Base-by-base conservation (phyloP, 2,888 invertebrate genomes). In the Drosophila affinis region DNA sequence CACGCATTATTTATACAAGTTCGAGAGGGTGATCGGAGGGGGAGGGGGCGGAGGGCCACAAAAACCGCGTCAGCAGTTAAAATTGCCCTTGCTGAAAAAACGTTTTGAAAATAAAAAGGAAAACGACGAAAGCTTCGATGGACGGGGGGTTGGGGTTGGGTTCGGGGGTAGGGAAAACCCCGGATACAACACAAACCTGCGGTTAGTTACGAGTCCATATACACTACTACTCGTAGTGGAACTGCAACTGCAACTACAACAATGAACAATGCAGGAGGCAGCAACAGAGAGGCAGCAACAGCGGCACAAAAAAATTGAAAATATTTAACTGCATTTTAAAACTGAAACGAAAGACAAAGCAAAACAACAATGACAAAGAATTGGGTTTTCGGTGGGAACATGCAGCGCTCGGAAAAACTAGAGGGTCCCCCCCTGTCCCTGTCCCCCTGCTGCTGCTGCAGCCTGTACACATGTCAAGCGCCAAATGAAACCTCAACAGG, bases 161-260 rank as follows among this genome's bases (percentile, higher is more conserved):
- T n/a, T n/a, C 61, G 55, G 68, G 49, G 44, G 53, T 24, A 55
- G 52, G 9, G 18, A 46, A 32, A 67, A 49, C 14, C 39, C 72
- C 21, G 57, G 29, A 58, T 70, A 72, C 77, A 83, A 81, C 79
- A 76, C 77, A 84, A 83, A 85, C 82, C 83, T 85, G 84, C 81
- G 84, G 84, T 85, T 83, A 85, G 85, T 84, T 83, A 85, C 84
- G 81, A 81, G 81, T 85, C 78, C 81, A 83, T 82, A 82, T 84
- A 83, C 78, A 80, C 29, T 29, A 29, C 29, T 29, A 84, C 72
- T 71, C 39, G 39, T 39, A n/a, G 39, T 39, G n/a, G 39, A 39
- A 7, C 39, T 39, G n/a, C 14, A 81, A 75, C 77, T 57, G n/a
- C 39, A 81, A 75, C 77, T 57, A 75, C 61, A 62, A 62, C 58